Evolutionary conservation across 2,797 vertebrate species (phyloP), one percentile per base, ranked within the genome.

Genomic region (Morus bassanus): DNA sequence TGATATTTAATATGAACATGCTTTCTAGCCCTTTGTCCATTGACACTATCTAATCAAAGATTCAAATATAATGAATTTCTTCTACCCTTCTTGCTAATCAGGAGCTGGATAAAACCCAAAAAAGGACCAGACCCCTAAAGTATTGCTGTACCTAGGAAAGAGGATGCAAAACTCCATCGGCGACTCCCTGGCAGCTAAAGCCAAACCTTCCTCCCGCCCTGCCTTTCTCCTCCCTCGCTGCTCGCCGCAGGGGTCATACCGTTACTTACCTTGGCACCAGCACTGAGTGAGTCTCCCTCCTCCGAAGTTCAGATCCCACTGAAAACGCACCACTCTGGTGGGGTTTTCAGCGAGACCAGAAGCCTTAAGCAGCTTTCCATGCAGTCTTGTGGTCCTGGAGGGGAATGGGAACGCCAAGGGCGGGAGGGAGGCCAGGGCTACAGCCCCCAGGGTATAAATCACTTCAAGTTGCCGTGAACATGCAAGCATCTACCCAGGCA

Each of bases 201-300:
- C n/a, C 37, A 25, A 25, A 9, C 72, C 28, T 69, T n/a, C 13
- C 4, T 5, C 10, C 5, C 73, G 33, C 23, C 30, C 37, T 76
- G 46, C 50, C 50, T 91, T 87, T 64, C 50, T 75, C 22, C 56
- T 85, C 46, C 63, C 41, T 83, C 74, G 24, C 8, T 18, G 31
- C 8, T 48, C 79, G 43, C n/a, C 4, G 0, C 16, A 14, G 31
- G 3, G 4, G 74, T 85, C 1, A 0, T 67, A 48, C 31, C 25
- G 14, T 67, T 70, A 51, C 37, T 69, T 28, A 33, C 11, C 18
- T 13, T 24, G 18, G 59, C 31, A 60, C 24, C 27, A 67, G 37
- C 0, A 0, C 51, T 25, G 11, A 9, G 7, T n/a, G 41, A 45
- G 15, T 73, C 92, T 78, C 80, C 37, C 22, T 56, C 53, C 67